Evolutionary conservation across 2,888 invertebrate species (phyloP).

Genomic region (Nesidiocoris tenuis): DNA sequence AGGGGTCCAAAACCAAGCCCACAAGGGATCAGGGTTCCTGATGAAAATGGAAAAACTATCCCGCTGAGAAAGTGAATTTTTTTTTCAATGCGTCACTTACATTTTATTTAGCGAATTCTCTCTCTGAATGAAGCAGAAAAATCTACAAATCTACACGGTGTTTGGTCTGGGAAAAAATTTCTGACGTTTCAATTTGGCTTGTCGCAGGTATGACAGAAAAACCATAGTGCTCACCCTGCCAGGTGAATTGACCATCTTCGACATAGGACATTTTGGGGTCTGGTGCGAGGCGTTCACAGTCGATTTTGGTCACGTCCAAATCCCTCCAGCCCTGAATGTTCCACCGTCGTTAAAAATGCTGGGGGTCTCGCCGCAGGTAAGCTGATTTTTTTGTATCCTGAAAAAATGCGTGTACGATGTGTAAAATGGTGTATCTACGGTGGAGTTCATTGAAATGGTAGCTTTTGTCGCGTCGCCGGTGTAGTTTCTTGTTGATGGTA

Average conservation of each 20-base stretch:
- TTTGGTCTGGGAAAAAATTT: no score
- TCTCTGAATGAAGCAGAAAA: no score
- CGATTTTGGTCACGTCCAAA: conserved; percentile 82
- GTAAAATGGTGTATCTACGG: background rate
- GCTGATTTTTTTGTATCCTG: background rate
- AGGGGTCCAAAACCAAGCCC: conserved; percentile 76
- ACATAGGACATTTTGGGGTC: conserved; percentile 88
- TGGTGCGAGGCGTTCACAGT: conserved; percentile 94
- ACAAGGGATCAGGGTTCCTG: conserved; percentile 80
- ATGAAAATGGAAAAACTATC: conserved; percentile 83
- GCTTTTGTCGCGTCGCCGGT: no score
- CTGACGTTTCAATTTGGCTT: no score
- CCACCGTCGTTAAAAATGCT: conserved; percentile 92
- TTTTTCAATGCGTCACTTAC: no score
- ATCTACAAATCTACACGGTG: no score
- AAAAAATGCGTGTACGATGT: background rate
- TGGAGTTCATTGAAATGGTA: background rate
- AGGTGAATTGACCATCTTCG: conserved; percentile 84
- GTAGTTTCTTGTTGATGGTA: no score
- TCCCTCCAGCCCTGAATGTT: conserved; percentile 74
- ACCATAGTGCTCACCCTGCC: conserved; percentile 87
- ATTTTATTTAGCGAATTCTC: background rate
- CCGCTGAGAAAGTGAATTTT: conserved; percentile 62
- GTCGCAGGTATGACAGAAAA: conserved; percentile 72
- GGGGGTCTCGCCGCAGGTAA: conserved; percentile 89